phyloP scores from a whole-genome alignment of 2,888 invertebrate genomes.

The Caenorhabditis imperialis region DNA sequence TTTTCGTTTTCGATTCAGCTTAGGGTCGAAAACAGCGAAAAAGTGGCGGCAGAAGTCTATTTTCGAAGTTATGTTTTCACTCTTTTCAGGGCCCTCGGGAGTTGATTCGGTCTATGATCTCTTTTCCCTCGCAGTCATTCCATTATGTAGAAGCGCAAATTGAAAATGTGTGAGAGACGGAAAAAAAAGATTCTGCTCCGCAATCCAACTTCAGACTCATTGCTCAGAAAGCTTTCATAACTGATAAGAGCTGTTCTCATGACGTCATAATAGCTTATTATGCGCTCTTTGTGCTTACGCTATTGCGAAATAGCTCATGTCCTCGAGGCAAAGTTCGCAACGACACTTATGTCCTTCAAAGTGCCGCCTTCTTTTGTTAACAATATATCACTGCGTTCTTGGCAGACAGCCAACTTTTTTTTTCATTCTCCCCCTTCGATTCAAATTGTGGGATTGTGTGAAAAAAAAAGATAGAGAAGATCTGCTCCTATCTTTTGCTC shows the following conservation, averaged over 20 bases:
- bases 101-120: constrained; percentile 16
- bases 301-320: constrained; percentile 25
- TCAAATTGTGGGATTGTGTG: neutral
- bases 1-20: too few relatives aligned
- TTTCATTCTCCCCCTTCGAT: neutral
- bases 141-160: neutral
- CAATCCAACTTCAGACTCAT: too few relatives aligned
- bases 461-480: constrained; percentile 6
- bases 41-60: constrained; percentile 1
- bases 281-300: constrained; percentile 30
- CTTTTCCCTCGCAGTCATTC: neutral
- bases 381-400: neutral
- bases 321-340: constrained; percentile 5
- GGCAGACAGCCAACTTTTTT: constrained; percentile 15
- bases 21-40: constrained; percentile 5
- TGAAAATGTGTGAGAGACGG: too few relatives aligned
- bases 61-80: constrained; percentile 16
- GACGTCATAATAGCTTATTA: constrained; percentile 42
- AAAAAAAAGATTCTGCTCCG: constrained; percentile 7
- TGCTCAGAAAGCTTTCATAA: constrained; percentile 26
- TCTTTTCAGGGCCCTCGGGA: neutral
- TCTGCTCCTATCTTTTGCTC: constrained; percentile 14
- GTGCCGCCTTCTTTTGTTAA: neutral
- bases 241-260: constrained; percentile 12
- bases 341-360: constrained; percentile 14